phyloP scores from a whole-genome alignment of 2,113 vertebrate species.

The Urocitellus parryii region DNA sequence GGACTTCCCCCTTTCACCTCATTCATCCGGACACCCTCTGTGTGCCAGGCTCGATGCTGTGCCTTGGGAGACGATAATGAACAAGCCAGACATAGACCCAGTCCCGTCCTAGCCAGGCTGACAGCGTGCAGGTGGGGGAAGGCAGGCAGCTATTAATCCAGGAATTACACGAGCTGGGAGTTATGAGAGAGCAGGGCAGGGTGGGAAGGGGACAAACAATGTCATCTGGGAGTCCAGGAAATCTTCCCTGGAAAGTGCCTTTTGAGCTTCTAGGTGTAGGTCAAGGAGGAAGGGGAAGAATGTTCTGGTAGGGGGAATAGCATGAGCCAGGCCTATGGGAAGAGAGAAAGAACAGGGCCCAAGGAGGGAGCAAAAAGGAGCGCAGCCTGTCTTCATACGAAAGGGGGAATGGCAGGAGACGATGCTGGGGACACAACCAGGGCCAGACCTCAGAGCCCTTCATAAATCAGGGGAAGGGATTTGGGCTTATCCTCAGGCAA shows the following conservation, averaged over 20 bases:
- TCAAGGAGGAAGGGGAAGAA: background rate
- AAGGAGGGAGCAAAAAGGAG: background rate
- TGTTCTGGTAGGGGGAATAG: background rate
- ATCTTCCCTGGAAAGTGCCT: background rate
- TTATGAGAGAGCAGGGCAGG: background rate
- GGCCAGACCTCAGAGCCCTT: background rate
- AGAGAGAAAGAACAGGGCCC: background rate
- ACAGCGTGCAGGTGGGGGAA: fast-evolving
- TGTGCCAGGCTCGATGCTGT: background rate
- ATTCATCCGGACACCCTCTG: background rate
- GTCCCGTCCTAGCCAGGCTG: background rate
- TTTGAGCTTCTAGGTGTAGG: background rate
- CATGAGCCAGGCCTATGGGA: background rate
- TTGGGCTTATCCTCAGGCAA: background rate
- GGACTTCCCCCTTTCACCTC: background rate
- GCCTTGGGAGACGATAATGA: fast-evolving
- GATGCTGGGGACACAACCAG: background rate
- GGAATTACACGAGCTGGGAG: background rate
- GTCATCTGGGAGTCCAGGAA: background rate
- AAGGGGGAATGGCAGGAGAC: background rate
- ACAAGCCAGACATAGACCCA: background rate
- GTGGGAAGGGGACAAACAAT: background rate
- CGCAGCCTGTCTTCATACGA: background rate
- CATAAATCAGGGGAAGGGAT: background rate
- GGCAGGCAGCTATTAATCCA: background rate